These are phyloP conservation scores for Lucinisca nassula DNA, from an alignment of 2,888 invertebrate genomes.

Conservation along the genomic window DNA sequence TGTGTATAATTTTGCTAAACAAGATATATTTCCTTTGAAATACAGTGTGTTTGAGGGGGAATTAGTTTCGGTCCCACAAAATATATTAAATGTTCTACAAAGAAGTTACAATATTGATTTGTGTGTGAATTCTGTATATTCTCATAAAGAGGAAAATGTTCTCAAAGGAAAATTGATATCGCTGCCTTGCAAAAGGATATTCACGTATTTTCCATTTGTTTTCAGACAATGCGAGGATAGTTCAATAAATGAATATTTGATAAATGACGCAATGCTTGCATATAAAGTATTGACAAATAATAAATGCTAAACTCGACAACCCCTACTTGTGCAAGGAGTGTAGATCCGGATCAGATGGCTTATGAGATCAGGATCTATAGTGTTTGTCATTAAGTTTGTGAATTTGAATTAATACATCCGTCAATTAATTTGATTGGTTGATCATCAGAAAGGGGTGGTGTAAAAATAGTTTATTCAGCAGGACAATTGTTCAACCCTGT, in stretches of 20 bases:
- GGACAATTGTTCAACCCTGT: no score
- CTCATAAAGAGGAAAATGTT: slow-evolving; percentile 34
- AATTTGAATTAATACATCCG: no score
- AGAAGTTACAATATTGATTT: slow-evolving; percentile 62
- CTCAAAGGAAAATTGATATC: slow-evolving; percentile 20
- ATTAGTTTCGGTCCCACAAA: slow-evolving; percentile 53
- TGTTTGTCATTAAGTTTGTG: no score
- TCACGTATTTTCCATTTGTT: slow-evolving; percentile 62
- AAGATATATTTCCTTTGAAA: slow-evolving; percentile 63
- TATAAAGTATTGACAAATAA: neutral
- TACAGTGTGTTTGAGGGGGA: slow-evolving; percentile 50
- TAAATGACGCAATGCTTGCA: neutral
- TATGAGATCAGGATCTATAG: no score
- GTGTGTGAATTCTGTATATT: slow-evolving; percentile 56
- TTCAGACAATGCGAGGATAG: slow-evolving; percentile 5
- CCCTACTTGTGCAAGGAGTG: no score
- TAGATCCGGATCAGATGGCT: no score
- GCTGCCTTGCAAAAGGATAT: slow-evolving; percentile 50
- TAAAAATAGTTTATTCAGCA: no score
- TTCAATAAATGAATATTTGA: neutral
- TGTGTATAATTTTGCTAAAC: slow-evolving; percentile 52
- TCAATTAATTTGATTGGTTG: no score
- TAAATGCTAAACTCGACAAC: no score
- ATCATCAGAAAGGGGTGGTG: no score
- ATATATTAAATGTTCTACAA: slow-evolving; percentile 42